Evolutionary conservation across 1,140 invertebrate genomes (phyloP), one percentile per base, ranked within the genome.

Genomic region (Pachyrhynchus sulphureomaculatus): DNA sequence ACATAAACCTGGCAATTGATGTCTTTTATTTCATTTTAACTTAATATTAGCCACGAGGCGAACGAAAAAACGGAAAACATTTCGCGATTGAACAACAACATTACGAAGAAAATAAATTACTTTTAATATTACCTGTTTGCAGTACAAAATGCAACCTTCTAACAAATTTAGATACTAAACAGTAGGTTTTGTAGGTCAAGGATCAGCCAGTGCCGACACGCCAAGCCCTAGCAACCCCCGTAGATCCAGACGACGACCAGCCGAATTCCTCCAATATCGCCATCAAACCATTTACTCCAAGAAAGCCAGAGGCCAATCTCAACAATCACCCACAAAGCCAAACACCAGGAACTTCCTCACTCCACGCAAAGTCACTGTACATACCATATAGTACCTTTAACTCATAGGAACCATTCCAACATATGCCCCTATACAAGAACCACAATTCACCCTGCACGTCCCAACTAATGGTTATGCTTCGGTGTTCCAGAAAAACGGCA

Each of bases 351-450:
- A 36, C 2, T 3, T 4, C 15, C 37, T 23, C 13, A 8, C 15
- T 10, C 42, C 4, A 20, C 10, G 2, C n/a, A 21, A 18, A 48
- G 17, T 6, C 17, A 29, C 13, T n/a, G n/a, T 9, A 53, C 12
- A 15, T 36, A n/a, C 41, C 51, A 36, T 71, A n/a, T 69, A 39
- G 51, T 66, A 9, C 64, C 67, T 8, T 60, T 71, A n/a, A 4
- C 42, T 73, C n/a, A 29, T 63, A 44, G 64, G 72, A n/a, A n/a
- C n/a, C 53, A 74, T 74, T 37, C 69, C 72, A 18, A 68, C 67
- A 62, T 29, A n/a, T n/a, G n/a, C 73, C 10, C 72, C 72, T 0
- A 73, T 72, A 61, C 64, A 70, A 6, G 61, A 65, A 48, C 20
- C 51, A 5, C 39, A 51, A 29, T n/a, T n/a, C n/a, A n/a, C n/a